Evolutionary conservation across 2,888 invertebrate genomes (phyloP).

Genomic region (Baccha elongata): DNA sequence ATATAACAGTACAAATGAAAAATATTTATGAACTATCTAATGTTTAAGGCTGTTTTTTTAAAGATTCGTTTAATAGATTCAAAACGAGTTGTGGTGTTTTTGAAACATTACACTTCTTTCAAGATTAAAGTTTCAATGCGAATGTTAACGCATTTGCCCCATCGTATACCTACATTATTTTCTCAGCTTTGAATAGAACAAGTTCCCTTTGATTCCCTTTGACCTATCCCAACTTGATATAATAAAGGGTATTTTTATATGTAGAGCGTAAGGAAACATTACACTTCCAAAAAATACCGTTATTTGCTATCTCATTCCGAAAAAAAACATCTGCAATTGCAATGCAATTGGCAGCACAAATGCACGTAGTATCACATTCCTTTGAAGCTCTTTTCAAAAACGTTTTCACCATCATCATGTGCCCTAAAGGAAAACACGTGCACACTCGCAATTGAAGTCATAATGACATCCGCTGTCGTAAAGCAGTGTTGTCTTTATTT

Average conservation of each 20-base stretch:
- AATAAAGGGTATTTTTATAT: neutral
- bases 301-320: neutral
- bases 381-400: constrained; percentile 24
- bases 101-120: too few species aligned
- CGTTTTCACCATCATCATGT: constrained; percentile 13
- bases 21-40: too few species aligned
- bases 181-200: too few species aligned
- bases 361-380: constrained; percentile 21
- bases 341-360: constrained; percentile 38
- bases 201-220: too few species aligned
- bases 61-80: too few species aligned
- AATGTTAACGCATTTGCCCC: too few species aligned
- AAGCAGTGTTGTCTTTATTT: constrained; percentile 38
- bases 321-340: constrained; percentile 30
- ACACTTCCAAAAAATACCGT: constrained; percentile 1
- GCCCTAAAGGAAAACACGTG: constrained; percentile 58
- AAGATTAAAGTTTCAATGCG: too few species aligned
- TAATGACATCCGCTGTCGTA: constrained; percentile 65
- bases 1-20: too few species aligned
- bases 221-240: neutral
- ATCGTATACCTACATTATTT: too few species aligned
- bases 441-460: constrained; percentile 47
- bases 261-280: neutral
- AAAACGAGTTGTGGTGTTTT: too few species aligned
- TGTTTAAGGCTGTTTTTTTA: too few species aligned